These are phyloP conservation scores for Coendou prehensilis DNA, from an alignment of 2,797 vertebrate genomes.

Conservation along the genomic window DNA sequence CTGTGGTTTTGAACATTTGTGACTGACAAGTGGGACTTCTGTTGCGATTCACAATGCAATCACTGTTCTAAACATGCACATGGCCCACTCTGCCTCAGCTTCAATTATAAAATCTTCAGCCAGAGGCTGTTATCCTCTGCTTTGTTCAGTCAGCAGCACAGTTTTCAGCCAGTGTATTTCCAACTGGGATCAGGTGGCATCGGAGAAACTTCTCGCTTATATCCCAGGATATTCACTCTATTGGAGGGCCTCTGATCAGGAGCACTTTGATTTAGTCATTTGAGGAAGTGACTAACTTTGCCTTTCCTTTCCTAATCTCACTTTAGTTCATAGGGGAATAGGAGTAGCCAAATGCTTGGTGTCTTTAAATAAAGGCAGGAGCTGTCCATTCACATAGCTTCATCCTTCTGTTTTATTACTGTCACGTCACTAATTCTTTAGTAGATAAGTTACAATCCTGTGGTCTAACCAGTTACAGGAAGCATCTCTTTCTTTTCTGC, in stretches of 20 bases:
- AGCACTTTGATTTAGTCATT: conserved; percentile 1
- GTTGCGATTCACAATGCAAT: conserved; percentile 73
- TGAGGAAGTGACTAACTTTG: conserved; percentile 14
- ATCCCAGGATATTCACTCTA: background rate
- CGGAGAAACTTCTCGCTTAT: conserved; percentile 20
- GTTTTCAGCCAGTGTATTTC: conserved; percentile 71
- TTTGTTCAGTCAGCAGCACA: conserved; percentile 66
- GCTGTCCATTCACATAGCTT: background rate
- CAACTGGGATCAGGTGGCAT: conserved; percentile 63
- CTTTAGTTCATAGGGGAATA: background rate
- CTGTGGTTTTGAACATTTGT: conserved; percentile 69
- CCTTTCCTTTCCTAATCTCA: conserved; percentile 3
- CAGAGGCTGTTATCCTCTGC: conserved; percentile 73
- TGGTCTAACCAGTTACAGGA: background rate
- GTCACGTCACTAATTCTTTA: background rate
- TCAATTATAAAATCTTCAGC: conserved; percentile 73
- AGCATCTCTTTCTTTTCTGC: background rate
- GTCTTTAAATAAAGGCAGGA: conserved; percentile 3
- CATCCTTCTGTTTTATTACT: background rate
- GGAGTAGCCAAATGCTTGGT: background rate
- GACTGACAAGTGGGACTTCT: conserved; percentile 78
- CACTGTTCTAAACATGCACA: conserved; percentile 75
- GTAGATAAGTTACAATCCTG: background rate
- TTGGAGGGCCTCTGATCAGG: background rate
- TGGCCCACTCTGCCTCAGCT: conserved; percentile 71